A percentile compares a stretch with the other conserved stretches of the same genome.
Conservation (phyloP, 2,797 vertebrate species). For the Novumbra hubbsi region DNA sequence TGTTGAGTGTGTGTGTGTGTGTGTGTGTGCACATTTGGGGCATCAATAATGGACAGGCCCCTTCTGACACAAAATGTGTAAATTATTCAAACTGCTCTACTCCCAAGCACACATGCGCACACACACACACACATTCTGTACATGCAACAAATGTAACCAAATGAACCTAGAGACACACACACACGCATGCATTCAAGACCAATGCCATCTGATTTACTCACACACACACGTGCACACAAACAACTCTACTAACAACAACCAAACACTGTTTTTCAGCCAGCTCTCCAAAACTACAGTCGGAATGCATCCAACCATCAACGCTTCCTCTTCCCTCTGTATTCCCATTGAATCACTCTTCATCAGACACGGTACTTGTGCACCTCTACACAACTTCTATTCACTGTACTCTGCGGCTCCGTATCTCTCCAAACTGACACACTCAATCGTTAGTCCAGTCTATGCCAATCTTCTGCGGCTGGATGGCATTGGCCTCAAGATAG, state of each 20-base stretch:
- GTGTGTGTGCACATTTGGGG: not conserved
- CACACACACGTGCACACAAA: not conserved
- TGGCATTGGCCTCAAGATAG: conserved; percentile 35
- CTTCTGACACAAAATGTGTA: conserved; percentile 54
- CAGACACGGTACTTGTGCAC: conserved; percentile 47
- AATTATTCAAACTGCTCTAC: conserved; percentile 63
- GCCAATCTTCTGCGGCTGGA: conserved; percentile 33
- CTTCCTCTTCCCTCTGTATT: conserved; percentile 37
- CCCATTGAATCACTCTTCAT: conserved; percentile 48
- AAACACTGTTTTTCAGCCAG: too few relatives aligned
- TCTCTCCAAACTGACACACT: conserved; percentile 31
- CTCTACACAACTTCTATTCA: conserved; percentile 23
- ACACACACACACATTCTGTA: conserved; percentile 21
- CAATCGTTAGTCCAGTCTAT: conserved; percentile 34
- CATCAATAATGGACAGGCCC: conserved; percentile 66
- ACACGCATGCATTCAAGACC: not conserved
- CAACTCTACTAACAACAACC: too few relatives aligned
- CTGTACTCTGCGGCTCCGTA: conserved; percentile 39
- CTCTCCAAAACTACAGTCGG: too few relatives aligned
- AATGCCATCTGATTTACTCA: not conserved
- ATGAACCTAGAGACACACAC: not conserved
- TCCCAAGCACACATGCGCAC: conserved; percentile 9
- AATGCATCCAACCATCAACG: too few relatives aligned
- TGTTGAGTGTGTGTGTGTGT: conserved; percentile 24
- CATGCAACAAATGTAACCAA: conserved; percentile 25